A percentile compares a stretch with the other conserved stretches of the same genome.
Conservation (phyloP, 1,140 invertebrate genomes). For the Trichogramma pretiosum region DNA sequence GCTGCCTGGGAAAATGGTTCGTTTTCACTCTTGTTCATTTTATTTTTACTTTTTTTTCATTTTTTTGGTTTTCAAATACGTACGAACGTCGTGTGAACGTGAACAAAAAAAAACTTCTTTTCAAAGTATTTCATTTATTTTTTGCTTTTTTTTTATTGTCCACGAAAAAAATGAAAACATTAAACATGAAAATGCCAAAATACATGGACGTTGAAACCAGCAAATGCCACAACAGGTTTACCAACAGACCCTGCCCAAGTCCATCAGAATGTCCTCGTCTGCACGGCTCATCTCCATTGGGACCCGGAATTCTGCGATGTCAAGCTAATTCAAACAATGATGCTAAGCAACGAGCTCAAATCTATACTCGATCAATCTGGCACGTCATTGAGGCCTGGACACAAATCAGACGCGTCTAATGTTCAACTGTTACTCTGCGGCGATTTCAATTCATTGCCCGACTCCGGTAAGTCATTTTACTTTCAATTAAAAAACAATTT, state of each 20-base stretch:
- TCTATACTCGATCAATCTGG: conserved; percentile 73
- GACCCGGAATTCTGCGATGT: conserved; percentile 99
- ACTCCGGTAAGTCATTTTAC: conserved; percentile 67
- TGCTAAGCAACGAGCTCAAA: conserved; percentile 89
- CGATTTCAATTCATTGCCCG: conserved; percentile 97
- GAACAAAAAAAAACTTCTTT: no score
- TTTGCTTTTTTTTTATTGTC: not conserved
- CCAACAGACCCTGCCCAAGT: conserved; percentile 65
- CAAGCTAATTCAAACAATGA: conserved; percentile 99
- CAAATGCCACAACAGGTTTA: conserved; percentile 55
- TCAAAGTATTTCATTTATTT: not conserved
- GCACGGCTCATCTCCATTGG: conserved; percentile 99
- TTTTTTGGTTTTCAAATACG: no score
- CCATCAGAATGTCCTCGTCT: conserved; percentile 84
- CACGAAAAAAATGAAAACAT: no score
- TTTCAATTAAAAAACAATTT: no score
- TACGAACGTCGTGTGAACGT: no score
- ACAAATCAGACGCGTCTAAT: conserved; percentile 63
- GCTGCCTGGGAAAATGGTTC: conserved; percentile 84
- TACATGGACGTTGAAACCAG: conserved; percentile 9
- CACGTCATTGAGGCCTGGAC: conserved; percentile 53
- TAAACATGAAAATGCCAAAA: conserved; percentile 1
- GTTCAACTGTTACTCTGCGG: conserved; percentile 94
- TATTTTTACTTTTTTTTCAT: no score
- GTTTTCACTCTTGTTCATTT: no score